Evolutionary conservation across 2,113 vertebrate species (phyloP), one percentile per base, ranked within the genome.

Genomic region (Menidia beryllina): DNA sequence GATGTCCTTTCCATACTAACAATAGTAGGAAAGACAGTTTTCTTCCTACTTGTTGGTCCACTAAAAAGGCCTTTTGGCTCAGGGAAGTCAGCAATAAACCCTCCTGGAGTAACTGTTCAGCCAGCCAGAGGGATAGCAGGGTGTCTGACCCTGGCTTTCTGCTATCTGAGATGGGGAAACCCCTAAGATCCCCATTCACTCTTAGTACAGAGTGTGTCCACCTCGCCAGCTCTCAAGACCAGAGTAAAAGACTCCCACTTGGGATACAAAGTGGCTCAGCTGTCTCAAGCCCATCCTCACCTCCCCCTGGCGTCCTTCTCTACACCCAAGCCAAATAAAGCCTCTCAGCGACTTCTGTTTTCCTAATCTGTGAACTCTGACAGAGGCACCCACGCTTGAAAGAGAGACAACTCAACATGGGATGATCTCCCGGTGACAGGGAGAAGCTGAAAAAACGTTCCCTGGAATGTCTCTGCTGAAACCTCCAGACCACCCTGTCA

Each of bases 281-380:
- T 84, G 84, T 85, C 82, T 79, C 54, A 57, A 56, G 70, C 75
- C 84, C 61, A 52, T 79, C 80, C 75, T 52, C 85, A 75, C 75
- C 79, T 82, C 80, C 84, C 30, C 72, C 65, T 55, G 19, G 69
- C 27, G 13, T 69, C 69, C 79, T 79, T 80, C 77, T 67, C 68
- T 71, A 56, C 82, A 76, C 88, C 88, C 82, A 88, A 88, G 85
- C 90, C 88, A 91, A 88, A 92, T 90, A 93, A 90, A 83, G 90
- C 86, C 82, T 91, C 91, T 86, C 90, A 86, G 85, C 89, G 41
- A 89, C 91, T 91, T 88, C 82, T 93, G 91, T 92, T 93, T 88
- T 92, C 78, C 90, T 92, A 93, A 93, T 93, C 91, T 87, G 89
- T 91, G 88, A 90, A 87, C 89, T 89, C 86, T 91, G 90, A 89